phyloP scores from a whole-genome alignment of 2,888 invertebrate genomes.

The Pterostichus madidus region DNA sequence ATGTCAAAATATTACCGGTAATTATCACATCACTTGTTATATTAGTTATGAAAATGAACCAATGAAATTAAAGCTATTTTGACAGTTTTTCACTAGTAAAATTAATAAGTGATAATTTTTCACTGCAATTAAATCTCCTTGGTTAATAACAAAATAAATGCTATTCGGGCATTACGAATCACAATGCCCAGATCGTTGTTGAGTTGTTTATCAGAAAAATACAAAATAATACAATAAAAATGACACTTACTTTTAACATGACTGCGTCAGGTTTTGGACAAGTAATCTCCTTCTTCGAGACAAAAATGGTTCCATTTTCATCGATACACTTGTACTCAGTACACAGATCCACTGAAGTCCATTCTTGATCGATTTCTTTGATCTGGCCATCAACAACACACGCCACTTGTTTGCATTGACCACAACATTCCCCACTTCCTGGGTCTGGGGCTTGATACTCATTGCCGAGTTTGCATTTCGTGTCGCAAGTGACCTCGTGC shows the following conservation, averaged over 20 bases:
- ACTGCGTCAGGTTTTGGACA: conserved; percentile 79
- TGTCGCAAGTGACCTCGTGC: conserved; percentile 79
- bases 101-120: too few species aligned
- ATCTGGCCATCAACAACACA: conserved; percentile 80
- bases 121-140: too few species aligned
- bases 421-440: conserved; percentile 81
- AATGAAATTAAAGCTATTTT: too few species aligned
- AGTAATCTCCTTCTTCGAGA: conserved; percentile 69
- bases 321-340: conserved; percentile 81
- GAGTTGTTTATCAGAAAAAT: neutral
- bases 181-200: too few species aligned
- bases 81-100: too few species aligned
- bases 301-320: conserved; percentile 71
- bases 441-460: conserved; percentile 75
- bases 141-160: too few species aligned
- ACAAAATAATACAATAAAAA: neutral
- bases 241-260: conserved; percentile 70
- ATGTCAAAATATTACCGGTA: too few species aligned
- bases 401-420: conserved; percentile 81
- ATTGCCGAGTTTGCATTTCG: conserved; percentile 79
- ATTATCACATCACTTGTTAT: too few species aligned
- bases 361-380: conserved; percentile 79
- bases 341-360: conserved; percentile 83
- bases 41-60: too few species aligned
- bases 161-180: too few species aligned